phyloP scores from a whole-genome alignment of 2,113 vertebrate species.

The Suricata suricatta region DNA sequence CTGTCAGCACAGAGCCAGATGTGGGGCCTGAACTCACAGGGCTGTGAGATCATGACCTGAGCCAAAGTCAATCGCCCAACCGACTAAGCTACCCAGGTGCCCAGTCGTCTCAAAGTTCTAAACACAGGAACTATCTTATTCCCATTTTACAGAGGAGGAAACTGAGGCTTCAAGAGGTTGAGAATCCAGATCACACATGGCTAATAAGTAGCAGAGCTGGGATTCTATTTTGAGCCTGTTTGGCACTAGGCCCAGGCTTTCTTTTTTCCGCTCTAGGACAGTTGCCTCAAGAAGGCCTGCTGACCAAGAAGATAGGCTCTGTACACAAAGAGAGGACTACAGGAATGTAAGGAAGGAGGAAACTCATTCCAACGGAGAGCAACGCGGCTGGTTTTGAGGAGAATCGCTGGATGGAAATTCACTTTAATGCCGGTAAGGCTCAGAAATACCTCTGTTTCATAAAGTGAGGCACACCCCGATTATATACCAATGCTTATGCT shows the following conservation, averaged over 20 bases:
- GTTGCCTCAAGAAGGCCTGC: background rate
- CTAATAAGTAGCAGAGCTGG: background rate
- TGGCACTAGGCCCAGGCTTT: background rate
- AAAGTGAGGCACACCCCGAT: background rate
- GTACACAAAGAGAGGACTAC: background rate
- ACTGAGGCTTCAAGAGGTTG: constrained; percentile 6
- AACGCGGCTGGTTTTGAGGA: background rate
- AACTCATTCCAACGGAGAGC: background rate
- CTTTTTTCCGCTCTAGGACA: background rate
- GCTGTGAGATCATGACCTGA: too few relatives aligned
- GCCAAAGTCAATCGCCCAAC: too few relatives aligned
- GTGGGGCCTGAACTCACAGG: too few relatives aligned
- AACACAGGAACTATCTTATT: background rate
- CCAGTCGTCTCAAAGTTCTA: background rate
- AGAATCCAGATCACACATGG: background rate
- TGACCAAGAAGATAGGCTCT: background rate
- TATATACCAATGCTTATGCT: background rate
- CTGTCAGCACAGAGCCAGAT: too few relatives aligned
- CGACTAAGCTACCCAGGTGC: too few relatives aligned
- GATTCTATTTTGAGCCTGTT: constrained; percentile 18
- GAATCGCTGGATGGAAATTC: background rate
- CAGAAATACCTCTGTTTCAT: background rate
- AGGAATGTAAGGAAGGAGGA: background rate
- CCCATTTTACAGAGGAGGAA: constrained; percentile 9
- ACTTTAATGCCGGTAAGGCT: background rate